Evolutionary conservation across 2,888 invertebrate genomes (phyloP).

Genomic region (Celastrina argiolus): DNA sequence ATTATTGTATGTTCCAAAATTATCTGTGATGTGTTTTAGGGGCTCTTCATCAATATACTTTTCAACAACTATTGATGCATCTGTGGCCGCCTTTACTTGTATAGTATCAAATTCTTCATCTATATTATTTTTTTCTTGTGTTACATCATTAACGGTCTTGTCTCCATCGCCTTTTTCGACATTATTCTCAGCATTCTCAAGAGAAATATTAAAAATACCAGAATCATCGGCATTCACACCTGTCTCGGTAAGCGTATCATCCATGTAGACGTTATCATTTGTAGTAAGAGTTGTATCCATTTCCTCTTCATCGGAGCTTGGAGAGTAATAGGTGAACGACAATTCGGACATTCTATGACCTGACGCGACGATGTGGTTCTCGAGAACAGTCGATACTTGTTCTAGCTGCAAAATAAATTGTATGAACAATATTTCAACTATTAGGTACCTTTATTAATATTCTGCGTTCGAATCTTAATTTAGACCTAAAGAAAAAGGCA

Average conservation of each 20-base stretch:
- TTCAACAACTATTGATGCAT: background rate
- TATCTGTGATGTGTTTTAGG: background rate
- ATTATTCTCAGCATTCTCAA: slow-evolving; percentile 12
- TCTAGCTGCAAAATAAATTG: slow-evolving; percentile 48
- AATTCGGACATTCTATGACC: slow-evolving; percentile 56
- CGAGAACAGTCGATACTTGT: slow-evolving; percentile 61
- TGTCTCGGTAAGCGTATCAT: slow-evolving; percentile 56
- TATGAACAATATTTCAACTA: too few relatives aligned
- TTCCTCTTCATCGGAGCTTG: slow-evolving; percentile 43
- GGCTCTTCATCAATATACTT: background rate
- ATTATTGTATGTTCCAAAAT: background rate
- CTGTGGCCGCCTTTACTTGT: background rate
- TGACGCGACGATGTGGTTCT: slow-evolving; percentile 58
- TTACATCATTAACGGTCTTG: background rate
- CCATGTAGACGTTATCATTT: slow-evolving; percentile 47
- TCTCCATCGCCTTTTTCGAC: slow-evolving; percentile 12
- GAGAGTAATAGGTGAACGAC: slow-evolving; percentile 42
- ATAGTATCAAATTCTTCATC: background rate
- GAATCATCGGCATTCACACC: slow-evolving; percentile 36
- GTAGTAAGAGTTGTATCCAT: slow-evolving; percentile 54
- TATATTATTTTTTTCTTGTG: background rate
- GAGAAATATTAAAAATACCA: slow-evolving; percentile 37
- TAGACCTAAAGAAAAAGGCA: too few relatives aligned
- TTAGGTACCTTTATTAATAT: too few relatives aligned
- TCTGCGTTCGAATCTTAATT: too few relatives aligned